phyloP scores from a whole-genome alignment of 2,888 invertebrate genomes.

The Mactromeris polynyma region DNA sequence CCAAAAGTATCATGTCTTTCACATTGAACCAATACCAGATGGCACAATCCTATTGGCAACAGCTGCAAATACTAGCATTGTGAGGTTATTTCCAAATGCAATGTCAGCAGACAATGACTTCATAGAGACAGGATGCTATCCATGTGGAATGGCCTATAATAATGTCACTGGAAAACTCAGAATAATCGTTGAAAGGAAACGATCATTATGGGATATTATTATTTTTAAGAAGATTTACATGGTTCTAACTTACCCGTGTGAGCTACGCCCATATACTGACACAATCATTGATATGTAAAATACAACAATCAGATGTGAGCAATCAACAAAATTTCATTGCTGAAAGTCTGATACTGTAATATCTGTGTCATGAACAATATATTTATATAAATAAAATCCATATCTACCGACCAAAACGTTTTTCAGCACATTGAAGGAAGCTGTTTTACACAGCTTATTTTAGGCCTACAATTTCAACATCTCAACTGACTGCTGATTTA shows the following conservation, averaged over 20 bases:
- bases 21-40: not conserved
- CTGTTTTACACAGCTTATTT: no score
- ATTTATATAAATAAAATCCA: no score
- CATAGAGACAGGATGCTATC: not conserved
- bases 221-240: not conserved
- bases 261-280: not conserved
- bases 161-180: not conserved
- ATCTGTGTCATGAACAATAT: no score
- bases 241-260: not conserved
- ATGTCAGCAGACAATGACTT: conserved; percentile 29
- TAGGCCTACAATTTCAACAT: no score
- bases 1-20: conserved; percentile 18
- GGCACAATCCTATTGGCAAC: conserved; percentile 30
- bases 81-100: conserved; percentile 18
- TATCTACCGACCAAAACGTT: no score
- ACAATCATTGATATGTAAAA: not conserved
- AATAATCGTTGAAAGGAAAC: not conserved
- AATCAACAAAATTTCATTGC: no score
- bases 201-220: not conserved
- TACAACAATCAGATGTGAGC: no score
- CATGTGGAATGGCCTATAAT: conserved; percentile 16
- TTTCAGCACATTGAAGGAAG: no score
- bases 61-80: conserved; percentile 9
- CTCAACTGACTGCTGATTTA: no score
- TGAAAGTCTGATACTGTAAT: no score